phyloP scores from a whole-genome alignment of 2,797 vertebrate species.

The Sarcoramphus papa region DNA sequence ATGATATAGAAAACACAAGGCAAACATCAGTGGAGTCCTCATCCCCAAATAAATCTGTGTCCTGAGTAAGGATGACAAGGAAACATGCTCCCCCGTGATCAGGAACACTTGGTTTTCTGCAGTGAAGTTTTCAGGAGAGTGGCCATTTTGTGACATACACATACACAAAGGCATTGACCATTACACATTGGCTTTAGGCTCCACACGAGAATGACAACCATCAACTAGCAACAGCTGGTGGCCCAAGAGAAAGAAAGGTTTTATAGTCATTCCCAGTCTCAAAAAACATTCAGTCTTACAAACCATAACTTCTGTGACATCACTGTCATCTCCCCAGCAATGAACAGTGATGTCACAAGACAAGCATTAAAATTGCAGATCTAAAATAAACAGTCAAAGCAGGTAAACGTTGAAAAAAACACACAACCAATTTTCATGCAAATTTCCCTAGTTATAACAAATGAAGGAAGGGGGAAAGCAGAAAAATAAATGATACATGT shows the following conservation, averaged over 20 bases:
- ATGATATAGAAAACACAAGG: neutral
- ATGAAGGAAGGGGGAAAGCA: neutral
- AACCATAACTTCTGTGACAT: neutral
- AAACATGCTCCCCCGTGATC: neutral
- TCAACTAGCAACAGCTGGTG: neutral
- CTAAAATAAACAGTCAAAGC: neutral
- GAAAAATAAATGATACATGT: constrained; percentile 22
- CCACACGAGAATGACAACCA: neutral
- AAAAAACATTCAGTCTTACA: neutral
- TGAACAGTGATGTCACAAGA: neutral
- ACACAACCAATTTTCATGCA: constrained; percentile 23
- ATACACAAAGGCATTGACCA: neutral
- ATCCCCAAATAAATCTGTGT: neutral
- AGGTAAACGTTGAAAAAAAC: neutral
- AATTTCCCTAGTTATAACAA: constrained; percentile 18
- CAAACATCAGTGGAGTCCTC: neutral
- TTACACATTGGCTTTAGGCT: neutral
- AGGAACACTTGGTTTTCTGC: neutral
- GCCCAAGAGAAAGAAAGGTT: neutral
- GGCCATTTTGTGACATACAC: neutral
- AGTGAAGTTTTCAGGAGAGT: neutral
- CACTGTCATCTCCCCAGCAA: neutral
- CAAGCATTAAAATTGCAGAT: neutral
- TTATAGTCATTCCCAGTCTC: neutral
- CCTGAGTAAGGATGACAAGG: neutral